These are phyloP conservation scores for Trematocara macrostoma DNA, from an alignment of 2,113 vertebrate species.

Conservation along the genomic window DNA sequence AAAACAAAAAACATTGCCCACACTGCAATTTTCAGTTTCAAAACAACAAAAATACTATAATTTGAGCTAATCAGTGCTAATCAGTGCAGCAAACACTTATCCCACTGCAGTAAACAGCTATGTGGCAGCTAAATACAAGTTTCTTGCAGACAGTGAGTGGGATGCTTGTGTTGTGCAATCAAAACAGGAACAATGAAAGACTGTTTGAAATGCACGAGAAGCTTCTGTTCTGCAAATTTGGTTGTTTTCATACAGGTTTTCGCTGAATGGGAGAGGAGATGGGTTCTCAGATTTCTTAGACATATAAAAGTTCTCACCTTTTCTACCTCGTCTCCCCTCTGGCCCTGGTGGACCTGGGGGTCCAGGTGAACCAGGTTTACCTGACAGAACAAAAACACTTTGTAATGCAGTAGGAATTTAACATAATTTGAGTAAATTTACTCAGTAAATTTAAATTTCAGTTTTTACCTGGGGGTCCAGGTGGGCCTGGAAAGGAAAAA, in stretches of 20 bases:
- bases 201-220: slow-evolving; percentile 7
- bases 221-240: neutral
- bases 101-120: neutral
- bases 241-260: neutral
- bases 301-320: slow-evolving; percentile 30
- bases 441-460: neutral
- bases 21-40: neutral
- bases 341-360: slow-evolving; percentile 54
- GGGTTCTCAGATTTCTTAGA: neutral
- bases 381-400: neutral
- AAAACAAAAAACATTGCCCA: neutral
- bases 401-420: neutral
- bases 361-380: slow-evolving; percentile 38
- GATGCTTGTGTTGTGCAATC: neutral
- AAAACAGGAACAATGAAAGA: neutral
- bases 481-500: slow-evolving; percentile 70
- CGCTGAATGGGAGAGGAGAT: neutral
- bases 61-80: neutral
- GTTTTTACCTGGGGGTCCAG: slow-evolving; percentile 81
- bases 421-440: neutral
- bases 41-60: neutral
- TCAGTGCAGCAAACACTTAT: neutral
- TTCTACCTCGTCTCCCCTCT: slow-evolving; percentile 45
- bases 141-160: neutral
- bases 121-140: neutral